A percentile compares a stretch with the other conserved stretches of the same genome.
These are phyloP conservation scores for Galagoides demidoff DNA, from an alignment of 2,797 vertebrate genomes.

Conservation along the genomic window DNA sequence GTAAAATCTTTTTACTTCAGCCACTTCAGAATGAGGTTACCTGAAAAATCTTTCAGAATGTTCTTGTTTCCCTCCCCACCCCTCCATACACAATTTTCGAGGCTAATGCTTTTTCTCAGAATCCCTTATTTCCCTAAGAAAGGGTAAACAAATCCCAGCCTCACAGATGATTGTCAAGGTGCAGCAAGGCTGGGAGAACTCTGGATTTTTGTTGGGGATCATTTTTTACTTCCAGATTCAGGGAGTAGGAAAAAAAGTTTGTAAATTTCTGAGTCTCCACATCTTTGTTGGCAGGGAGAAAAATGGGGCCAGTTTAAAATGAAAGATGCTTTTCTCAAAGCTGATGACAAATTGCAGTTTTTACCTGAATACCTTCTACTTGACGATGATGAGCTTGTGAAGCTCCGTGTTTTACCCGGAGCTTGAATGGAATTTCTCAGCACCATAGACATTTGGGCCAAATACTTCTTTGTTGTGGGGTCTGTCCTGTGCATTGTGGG, in stretches of 20 bases:
- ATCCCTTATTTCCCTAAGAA: background rate
- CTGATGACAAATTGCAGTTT: background rate
- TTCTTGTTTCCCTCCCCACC: background rate
- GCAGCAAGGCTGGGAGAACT: background rate
- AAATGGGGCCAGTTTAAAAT: background rate
- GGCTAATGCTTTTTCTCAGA: background rate
- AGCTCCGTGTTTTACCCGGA: background rate
- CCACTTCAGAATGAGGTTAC: background rate
- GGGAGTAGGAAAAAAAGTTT: background rate
- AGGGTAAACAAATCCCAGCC: background rate
- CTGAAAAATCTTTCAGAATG: background rate
- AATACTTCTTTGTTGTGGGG: background rate
- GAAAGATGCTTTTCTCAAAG: slow-evolving; percentile 4
- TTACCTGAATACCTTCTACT: background rate
- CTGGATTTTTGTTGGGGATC: background rate
- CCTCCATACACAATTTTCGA: background rate
- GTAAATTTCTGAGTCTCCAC: background rate
- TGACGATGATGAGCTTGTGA: background rate
- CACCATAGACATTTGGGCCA: background rate
- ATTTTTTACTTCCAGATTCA: background rate
- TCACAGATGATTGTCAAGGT: background rate
- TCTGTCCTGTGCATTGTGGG: background rate
- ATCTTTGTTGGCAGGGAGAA: background rate
- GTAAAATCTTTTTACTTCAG: background rate
- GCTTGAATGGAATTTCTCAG: background rate